Percentiles rank a stretch among this genome's conserved stretches.
phyloP scores from a whole-genome alignment of 2,888 invertebrate species.

The Periphyllus acericola region DNA sequence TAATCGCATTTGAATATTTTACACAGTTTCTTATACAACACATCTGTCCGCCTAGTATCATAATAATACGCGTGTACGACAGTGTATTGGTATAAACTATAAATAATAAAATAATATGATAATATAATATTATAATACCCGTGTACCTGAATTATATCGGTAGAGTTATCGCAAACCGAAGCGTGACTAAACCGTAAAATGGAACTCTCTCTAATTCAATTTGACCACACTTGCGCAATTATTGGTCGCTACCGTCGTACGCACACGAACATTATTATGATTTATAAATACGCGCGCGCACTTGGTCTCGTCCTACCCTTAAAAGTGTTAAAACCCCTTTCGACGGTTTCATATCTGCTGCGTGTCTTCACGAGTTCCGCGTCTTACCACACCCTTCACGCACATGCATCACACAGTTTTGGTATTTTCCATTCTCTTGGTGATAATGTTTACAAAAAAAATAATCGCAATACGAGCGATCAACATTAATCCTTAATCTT shows the following conservation, averaged over 20 bases:
- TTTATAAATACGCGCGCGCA: not conserved
- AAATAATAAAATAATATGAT: too few relatives aligned
- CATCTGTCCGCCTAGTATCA: not conserved
- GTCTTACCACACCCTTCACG: too few relatives aligned
- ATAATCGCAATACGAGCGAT: too few relatives aligned
- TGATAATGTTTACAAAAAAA: too few relatives aligned
- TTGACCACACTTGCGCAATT: constrained; percentile 33
- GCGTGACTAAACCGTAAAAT: constrained; percentile 42
- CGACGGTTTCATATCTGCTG: not conserved
- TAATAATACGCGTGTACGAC: not conserved
- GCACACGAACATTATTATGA: not conserved
- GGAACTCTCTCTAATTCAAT: constrained; percentile 36
- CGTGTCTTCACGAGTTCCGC: not conserved
- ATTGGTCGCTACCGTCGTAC: not conserved
- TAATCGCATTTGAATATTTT: constrained; percentile 27
- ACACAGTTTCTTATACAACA: constrained; percentile 24
- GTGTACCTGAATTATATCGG: not conserved
- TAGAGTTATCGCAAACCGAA: constrained; percentile 39
- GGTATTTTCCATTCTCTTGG: too few relatives aligned
- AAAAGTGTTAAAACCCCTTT: too few relatives aligned
- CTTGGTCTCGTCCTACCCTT: not conserved
- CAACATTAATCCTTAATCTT: too few relatives aligned
- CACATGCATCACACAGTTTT: too few relatives aligned
- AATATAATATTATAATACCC: not conserved
- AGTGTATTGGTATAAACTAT: too few relatives aligned